These are phyloP conservation scores for Eleutherodactylus coqui DNA, from an alignment of 2,797 vertebrate species.

Conservation along the genomic window DNA sequence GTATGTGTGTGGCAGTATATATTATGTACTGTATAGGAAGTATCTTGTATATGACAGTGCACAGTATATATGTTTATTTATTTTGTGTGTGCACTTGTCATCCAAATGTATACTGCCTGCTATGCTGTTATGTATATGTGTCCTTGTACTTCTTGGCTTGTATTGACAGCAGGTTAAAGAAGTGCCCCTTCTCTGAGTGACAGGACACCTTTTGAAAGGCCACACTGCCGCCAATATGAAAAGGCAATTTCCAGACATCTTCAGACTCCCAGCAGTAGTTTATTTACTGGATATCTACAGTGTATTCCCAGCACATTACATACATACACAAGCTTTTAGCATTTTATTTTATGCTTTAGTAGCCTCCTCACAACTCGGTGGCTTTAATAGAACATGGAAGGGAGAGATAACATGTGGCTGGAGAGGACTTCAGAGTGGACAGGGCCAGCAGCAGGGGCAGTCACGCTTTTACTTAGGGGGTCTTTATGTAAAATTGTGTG, in stretches of 20 bases:
- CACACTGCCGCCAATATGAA: constrained; percentile 77
- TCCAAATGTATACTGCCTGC: background rate
- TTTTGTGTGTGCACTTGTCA: constrained; percentile 19
- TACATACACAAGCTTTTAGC: background rate
- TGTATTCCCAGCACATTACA: background rate
- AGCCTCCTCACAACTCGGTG: background rate
- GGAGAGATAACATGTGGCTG: constrained; percentile 65
- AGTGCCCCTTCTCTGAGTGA: constrained; percentile 80
- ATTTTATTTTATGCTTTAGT: constrained; percentile 6
- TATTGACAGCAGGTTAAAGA: constrained; percentile 68
- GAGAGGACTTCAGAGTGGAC: constrained; percentile 79
- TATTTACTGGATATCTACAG: constrained; percentile 17
- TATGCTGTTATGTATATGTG: constrained; percentile 48
- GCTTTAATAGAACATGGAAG: constrained; percentile 41
- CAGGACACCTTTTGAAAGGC: constrained; percentile 83
- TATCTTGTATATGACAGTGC: background rate
- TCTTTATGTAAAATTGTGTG: constrained; percentile 69
- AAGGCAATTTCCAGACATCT: constrained; percentile 71
- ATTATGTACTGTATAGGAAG: background rate
- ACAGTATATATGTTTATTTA: constrained; percentile 49
- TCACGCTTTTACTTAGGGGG: constrained; percentile 77
- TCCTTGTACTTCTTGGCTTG: constrained; percentile 50
- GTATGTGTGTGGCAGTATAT: background rate
- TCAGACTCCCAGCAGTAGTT: constrained; percentile 37
- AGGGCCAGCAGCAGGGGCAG: constrained; percentile 78